Evolutionary conservation across 2,797 vertebrate genomes (phyloP), one percentile per base, ranked within the genome.

Genomic region (Oreortyx pictus): DNA sequence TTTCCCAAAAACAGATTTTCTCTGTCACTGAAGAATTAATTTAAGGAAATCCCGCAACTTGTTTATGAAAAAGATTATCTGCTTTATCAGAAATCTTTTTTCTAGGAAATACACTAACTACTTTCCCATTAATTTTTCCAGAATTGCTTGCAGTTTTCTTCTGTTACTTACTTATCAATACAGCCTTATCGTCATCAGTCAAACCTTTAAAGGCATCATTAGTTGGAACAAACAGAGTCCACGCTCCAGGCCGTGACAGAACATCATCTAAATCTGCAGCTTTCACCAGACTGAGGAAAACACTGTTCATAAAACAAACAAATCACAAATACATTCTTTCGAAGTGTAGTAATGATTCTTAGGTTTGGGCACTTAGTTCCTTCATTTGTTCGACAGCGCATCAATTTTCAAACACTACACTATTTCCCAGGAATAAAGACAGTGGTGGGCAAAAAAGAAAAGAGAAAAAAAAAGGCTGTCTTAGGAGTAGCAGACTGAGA

Each of bases 191-290:
- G 1, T 98, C 97, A 4, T 97, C 94, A 29, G 97, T 98, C 94
- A 99, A 96, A 66, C 96, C 97, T 87, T 98, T 98, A 75, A 99
- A 99, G 37, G 99, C 98, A 49, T 99, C 98, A 31, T 99, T 99
- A 31, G 98, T 99, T 9, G 99, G 99, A 67, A 99, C 98, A 79
- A 99, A 99, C 23, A 99, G 96, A 14, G 99, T 99, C 97, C 98
- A 99, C 20, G 98, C 96, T 94, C 99, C 99, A 52, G 98, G 98
- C 33, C 94, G 97, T 67, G 96, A 98, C 49, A 99, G 97, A 86
- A 99, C 65, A 59, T 99, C 98, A 76, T 98, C 99, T 97, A 99
- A 93, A 37, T 98, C 99, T 56, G 99, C 99, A 74, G 97, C 96
- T 97, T 99, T 98, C 81, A 99, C 97, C 86, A 99, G 97, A 81